Base-by-base conservation (phyloP, 2,113 vertebrate genomes). In the Sakesphorus luctuosus region DNA sequence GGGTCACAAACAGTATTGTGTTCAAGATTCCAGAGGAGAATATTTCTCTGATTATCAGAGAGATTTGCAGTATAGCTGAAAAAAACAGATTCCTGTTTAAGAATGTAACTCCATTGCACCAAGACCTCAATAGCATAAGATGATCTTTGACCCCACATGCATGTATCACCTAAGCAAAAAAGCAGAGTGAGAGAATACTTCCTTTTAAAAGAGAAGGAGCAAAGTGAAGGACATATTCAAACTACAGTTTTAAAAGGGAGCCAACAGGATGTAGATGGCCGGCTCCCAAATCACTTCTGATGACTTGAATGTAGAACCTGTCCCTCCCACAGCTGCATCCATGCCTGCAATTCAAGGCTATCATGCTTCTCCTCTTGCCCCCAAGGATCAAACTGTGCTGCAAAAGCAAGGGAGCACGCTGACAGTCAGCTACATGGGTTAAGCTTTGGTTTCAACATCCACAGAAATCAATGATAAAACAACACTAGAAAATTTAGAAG, bases 201-300 rank as follows among this genome's bases (percentile, higher is more conserved):
- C 9, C 44, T 76, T 56, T 38, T 28, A 40, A 84, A 89, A 49
- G 17, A 76, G 23, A 38, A 80, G 33, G 13, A 84, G 29, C 1
- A 13, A 83, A 79, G 23, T 2, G 0, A 1, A 49, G 31, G 49
- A 26, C 4, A 61, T 13, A 40, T 14, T 66, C 10, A 56, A 61
- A 18, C 11, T 21, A 6, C 18, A 67, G 6, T 28, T 89, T 78
- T 81, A 61, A 65, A 73, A n/a, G 13, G 7, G 7, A 66, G 3
- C 9, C 40, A 79, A 16, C 3, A 25, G 16, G 8, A 44, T 18
- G 4, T 8, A 38, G 35, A 31, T 31, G 4, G 1, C 4, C 1
- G 18, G 11, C 8, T 56, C n/a, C 26, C 38, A 29, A 19, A 38
- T n/a, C 6, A 46, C 58, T 79, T 84, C 46, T 61, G 20, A 25